Conservation (phyloP, 2,888 invertebrate species). For the Megalurothrips usitatus region DNA sequence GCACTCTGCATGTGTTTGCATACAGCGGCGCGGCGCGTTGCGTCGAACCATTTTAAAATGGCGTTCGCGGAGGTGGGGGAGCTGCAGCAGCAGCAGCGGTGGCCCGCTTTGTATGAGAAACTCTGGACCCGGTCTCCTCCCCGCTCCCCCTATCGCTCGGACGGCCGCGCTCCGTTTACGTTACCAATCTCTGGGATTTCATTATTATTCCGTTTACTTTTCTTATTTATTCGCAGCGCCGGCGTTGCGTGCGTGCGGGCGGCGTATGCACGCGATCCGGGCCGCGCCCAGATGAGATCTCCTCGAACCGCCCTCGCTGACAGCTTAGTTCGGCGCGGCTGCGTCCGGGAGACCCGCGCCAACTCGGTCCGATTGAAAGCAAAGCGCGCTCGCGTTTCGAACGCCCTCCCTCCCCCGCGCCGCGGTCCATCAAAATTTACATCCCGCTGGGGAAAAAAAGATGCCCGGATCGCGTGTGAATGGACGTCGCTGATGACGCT, state of each 20-base stretch:
- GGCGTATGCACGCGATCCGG: neutral
- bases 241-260: neutral
- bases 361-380: neutral
- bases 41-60: neutral
- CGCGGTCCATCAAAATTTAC: too few species aligned
- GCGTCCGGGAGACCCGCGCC: neutral
- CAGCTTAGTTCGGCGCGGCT: neutral
- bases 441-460: too few species aligned
- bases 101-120: too few species aligned
- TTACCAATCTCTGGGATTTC: neutral
- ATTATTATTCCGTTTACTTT: constrained; percentile 6
- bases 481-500: neutral
- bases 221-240: neutral
- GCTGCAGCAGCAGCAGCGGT: too few species aligned
- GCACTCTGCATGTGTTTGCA: neutral
- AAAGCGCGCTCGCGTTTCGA: too few species aligned
- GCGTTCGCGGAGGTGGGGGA: neutral
- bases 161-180: neutral
- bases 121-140: neutral
- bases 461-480: too few species aligned
- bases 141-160: neutral
- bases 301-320: neutral
- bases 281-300: neutral
- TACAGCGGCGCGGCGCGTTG: neutral
- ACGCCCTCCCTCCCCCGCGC: too few species aligned